Evolutionary conservation across 2,888 invertebrate genomes (phyloP).

Genomic region (Bellardia pandia): DNA sequence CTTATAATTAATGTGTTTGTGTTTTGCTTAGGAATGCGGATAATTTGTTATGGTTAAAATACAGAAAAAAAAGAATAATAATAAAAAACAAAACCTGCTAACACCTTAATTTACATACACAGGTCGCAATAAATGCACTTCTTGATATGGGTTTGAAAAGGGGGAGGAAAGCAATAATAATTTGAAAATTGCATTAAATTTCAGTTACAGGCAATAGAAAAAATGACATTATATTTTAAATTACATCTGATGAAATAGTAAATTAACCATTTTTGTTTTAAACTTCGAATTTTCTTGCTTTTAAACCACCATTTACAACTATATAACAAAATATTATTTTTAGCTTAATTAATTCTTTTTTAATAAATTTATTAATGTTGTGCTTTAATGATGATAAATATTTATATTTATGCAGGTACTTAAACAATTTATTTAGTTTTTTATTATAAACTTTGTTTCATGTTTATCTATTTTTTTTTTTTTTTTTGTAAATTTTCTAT

Average conservation of each 20-base stretch:
- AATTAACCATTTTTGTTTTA: no score
- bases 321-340: neutral
- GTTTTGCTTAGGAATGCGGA: constrained; percentile 67
- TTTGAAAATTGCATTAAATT: no score
- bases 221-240: no score
- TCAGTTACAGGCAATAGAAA: no score
- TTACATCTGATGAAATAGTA: no score
- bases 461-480: neutral
- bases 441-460: constrained; percentile 8
- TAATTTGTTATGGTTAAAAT: constrained; percentile 53
- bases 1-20: constrained; percentile 64
- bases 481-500: no score
- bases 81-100: constrained; percentile 24
- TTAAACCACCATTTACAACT: no score
- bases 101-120: constrained; percentile 41
- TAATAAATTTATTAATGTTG: constrained; percentile 54
- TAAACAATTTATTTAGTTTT: constrained; percentile 26
- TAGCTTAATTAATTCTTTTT: neutral
- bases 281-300: no score
- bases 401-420: constrained; percentile 47
- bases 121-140: constrained; percentile 1
- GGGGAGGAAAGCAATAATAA: no score
- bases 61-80: neutral
- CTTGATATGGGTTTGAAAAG: no score
- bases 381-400: constrained; percentile 65